phyloP scores from a whole-genome alignment of 2,113 vertebrate species.

The Grus americana region DNA sequence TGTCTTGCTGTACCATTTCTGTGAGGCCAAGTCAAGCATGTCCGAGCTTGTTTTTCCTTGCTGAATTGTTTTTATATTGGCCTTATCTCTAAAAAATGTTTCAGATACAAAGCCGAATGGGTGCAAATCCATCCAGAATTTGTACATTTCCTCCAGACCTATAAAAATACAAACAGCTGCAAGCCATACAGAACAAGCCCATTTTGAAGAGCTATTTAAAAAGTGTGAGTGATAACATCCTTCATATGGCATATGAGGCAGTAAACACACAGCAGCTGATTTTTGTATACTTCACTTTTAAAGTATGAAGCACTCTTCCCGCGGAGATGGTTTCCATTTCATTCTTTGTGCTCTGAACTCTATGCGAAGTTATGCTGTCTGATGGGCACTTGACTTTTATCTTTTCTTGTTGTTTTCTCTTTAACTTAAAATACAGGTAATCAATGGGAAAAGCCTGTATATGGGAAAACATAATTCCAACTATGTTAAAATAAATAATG shows the following conservation, averaged over 20 bases:
- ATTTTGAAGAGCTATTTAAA: constrained; percentile 32
- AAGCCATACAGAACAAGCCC: background rate
- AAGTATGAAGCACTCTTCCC: background rate
- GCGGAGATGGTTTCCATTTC: background rate
- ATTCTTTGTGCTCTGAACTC: background rate
- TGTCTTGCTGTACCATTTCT: background rate
- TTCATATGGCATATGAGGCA: background rate
- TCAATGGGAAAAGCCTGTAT: background rate
- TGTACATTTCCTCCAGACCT: constrained; percentile 8
- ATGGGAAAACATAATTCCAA: background rate
- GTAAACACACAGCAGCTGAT: background rate
- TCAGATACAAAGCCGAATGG: background rate
- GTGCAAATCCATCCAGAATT: background rate
- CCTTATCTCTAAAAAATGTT: background rate
- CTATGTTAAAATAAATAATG: background rate
- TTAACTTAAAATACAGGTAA: background rate
- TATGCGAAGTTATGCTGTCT: background rate
- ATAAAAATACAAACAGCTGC: constrained; percentile 13
- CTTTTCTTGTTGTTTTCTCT: background rate
- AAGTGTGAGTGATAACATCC: constrained; percentile 7
- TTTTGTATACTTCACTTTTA: constrained; percentile 7
- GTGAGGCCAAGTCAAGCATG: background rate
- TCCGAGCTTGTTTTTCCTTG: background rate
- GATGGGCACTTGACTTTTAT: background rate
- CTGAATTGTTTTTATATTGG: background rate